Conservation (phyloP, 1,140 invertebrate genomes). For the Dendroctonus ponderosae region DNA sequence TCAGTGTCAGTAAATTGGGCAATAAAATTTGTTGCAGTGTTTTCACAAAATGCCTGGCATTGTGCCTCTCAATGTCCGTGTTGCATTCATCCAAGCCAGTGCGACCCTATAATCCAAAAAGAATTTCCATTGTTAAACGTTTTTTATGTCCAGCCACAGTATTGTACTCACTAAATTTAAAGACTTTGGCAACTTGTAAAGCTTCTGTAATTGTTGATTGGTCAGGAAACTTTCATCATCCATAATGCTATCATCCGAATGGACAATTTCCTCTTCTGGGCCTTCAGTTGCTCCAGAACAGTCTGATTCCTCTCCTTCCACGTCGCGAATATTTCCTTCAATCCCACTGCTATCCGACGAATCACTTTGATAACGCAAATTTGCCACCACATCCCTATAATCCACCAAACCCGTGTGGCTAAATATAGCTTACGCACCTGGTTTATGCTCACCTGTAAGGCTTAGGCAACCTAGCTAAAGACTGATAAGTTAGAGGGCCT, state of each 20-base stretch:
- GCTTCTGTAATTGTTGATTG: constrained; percentile 56
- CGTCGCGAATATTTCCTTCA: constrained; percentile 58
- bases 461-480: constrained; percentile 75
- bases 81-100: constrained; percentile 65
- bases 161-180: constrained; percentile 52
- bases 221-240: constrained; percentile 54
- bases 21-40: constrained; percentile 67
- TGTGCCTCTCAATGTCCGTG: constrained; percentile 74
- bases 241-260: constrained; percentile 57
- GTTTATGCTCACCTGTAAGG: constrained; percentile 61
- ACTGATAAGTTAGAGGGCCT: constrained; percentile 80
- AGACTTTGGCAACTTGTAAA: constrained; percentile 66
- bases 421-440: background rate
- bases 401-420: background rate
- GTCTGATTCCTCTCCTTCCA: constrained; percentile 59
- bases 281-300: constrained; percentile 73
- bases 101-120: constrained; percentile 49
- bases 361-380: constrained; percentile 53
- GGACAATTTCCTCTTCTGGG: constrained; percentile 59
- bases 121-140: background rate
- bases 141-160: background rate
- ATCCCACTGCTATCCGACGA: constrained; percentile 54
- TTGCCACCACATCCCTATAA: constrained; percentile 56
- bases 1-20: constrained; percentile 67
- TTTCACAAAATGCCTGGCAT: constrained; percentile 73